Percentiles rank a stretch among this genome's conserved stretches.
These are phyloP conservation scores for Uria lomvia DNA, from an alignment of 2,113 vertebrate genomes.

Conservation along the genomic window DNA sequence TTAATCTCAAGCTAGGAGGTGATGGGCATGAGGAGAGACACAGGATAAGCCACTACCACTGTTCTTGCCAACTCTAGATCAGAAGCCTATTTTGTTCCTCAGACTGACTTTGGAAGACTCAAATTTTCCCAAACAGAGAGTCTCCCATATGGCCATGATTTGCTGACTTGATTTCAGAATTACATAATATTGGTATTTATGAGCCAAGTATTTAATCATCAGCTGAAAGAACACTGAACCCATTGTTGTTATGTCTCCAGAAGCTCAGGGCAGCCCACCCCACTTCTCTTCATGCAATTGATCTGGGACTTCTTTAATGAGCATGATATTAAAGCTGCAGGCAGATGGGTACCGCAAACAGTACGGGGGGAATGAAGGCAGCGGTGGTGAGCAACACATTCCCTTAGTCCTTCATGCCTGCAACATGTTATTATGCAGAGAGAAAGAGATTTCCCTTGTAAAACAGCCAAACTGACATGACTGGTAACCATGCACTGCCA, in stretches of 20 bases:
- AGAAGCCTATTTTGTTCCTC: neutral
- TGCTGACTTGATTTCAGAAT: slow-evolving; percentile 26
- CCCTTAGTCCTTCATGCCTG: neutral
- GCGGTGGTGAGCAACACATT: neutral
- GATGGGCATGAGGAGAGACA: neutral
- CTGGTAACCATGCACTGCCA: neutral
- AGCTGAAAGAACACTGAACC: slow-evolving; percentile 18
- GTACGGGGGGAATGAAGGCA: neutral
- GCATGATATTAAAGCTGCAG: neutral
- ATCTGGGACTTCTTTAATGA: slow-evolving; percentile 24
- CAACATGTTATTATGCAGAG: neutral
- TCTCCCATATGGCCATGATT: slow-evolving; percentile 14
- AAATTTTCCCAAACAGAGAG: neutral
- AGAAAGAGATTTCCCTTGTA: neutral
- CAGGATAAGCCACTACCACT: neutral
- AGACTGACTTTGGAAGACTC: neutral
- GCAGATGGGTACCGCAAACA: neutral
- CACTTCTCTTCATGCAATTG: neutral
- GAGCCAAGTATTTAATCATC: slow-evolving; percentile 37
- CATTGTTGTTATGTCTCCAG: neutral
- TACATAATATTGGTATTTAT: slow-evolving; percentile 41
- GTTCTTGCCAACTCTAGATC: neutral
- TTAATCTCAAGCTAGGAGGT: neutral
- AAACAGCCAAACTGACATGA: neutral
- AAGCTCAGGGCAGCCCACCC: neutral